These are phyloP conservation scores for Nansenia antarctica DNA, from an alignment of 2,113 vertebrate species.

Conservation along the genomic window DNA sequence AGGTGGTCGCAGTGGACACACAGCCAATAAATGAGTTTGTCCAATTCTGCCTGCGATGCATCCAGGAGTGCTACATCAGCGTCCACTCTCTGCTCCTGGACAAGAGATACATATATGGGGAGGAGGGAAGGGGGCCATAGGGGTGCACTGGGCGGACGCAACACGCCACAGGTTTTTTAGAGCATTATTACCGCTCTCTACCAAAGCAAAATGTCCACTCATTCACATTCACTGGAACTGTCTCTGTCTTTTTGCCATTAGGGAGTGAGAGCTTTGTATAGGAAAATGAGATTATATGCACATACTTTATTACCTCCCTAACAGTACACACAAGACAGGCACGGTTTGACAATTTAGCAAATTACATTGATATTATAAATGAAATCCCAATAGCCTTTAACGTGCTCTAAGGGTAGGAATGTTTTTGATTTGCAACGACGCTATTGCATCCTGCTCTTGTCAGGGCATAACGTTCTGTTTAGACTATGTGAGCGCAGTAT, in stretches of 20 bases:
- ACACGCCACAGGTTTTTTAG: background rate
- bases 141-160: background rate
- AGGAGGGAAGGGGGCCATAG: background rate
- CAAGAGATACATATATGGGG: conserved; percentile 27
- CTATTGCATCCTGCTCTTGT: background rate
- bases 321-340: conserved; percentile 1
- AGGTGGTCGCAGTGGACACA: conserved; percentile 58
- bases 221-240: conserved; percentile 34
- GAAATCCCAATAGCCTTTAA: conserved; percentile 36
- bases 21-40: conserved; percentile 68
- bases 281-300: conserved; percentile 6
- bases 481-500: background rate
- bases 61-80: conserved; percentile 71
- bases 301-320: conserved; percentile 21
- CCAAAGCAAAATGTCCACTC: background rate
- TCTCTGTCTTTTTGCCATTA: conserved; percentile 17
- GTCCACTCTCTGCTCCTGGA: conserved; percentile 45
- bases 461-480: background rate
- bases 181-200: background rate
- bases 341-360: background rate
- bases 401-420: no score
- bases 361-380: conserved; percentile 25
- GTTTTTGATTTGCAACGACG: background rate
- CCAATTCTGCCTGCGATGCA: conserved; percentile 69
- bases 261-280: conserved; percentile 4